Evolutionary conservation across 2,113 vertebrate species (phyloP), one percentile per base, ranked within the genome.

Genomic region (Pipra filicauda): DNA sequence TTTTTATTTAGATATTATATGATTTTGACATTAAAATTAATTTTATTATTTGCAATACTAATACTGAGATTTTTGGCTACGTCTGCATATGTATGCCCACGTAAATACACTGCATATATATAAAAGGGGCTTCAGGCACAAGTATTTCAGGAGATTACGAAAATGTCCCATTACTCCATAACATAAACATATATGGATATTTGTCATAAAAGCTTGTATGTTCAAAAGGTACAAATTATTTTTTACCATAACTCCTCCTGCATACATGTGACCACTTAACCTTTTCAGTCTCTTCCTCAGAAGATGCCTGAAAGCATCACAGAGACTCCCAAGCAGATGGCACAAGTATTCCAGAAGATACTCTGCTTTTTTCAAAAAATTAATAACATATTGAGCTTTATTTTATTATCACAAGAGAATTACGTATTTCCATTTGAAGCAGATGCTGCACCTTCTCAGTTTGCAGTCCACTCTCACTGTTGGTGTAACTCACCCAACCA

Each of bases 391-490:
- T 51, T 92, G 85, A 81, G 49, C 44, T 80, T 89, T 65, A 80
- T 85, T 95, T 94, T 91, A 71, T 89, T 65, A 91, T 77, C 27
- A 0, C 41, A 92, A 88, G 85, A 80, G 75, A 93, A 94, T 94
- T 91, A 61, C 28, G 59, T 91, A 81, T 95, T 97, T 96, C 75
- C 66, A 89, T 88, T 96, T 95, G 91, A 87, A 88, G 52, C 95
- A 91, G 92, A 86, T 96, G 78, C 79, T 93, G 91, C 51, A 93
- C 91, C 93, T 96, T 96, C 88, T 94, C 95, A 95, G 64, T 97
- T 97, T 96, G 96, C 92, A 94, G 73, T 96, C 85, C 77, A 88
- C 81, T 96, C 85, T 95, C 93, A 95, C 78, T 89, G 79, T 48
- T 92, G 87, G 94, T 96, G 87, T 93, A 90, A 97, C 85, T 87